Evolutionary conservation across 2,888 invertebrate genomes (phyloP).

Genomic region (Drosophila borealis): DNA sequence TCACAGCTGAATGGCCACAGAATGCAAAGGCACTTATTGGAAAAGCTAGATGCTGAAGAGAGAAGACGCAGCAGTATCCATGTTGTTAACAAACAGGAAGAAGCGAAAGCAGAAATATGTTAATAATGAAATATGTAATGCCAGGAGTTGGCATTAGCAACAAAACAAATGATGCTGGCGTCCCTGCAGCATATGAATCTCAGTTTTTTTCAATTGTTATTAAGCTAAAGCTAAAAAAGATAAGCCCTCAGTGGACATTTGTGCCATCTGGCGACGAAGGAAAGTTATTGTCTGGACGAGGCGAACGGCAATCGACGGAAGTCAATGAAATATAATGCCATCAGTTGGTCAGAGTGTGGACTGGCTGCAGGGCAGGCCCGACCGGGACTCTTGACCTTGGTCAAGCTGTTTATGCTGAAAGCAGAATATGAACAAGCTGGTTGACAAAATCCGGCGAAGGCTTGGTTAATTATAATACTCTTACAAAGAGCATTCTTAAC

Average conservation of each 20-base stretch:
- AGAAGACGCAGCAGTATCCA: slow-evolving; percentile 31
- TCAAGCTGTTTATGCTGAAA: slow-evolving; percentile 71
- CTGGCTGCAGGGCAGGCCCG: slow-evolving; percentile 26
- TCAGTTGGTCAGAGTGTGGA: slow-evolving; percentile 23
- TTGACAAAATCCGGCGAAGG: slow-evolving; percentile 54
- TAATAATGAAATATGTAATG: slow-evolving; percentile 49
- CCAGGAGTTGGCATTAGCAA: slow-evolving; percentile 58
- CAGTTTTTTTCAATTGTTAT: slow-evolving; percentile 10
- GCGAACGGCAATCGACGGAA: slow-evolving; percentile 30
- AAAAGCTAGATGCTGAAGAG: background rate
- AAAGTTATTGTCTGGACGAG: slow-evolving; percentile 39
- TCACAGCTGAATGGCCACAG: slow-evolving; percentile 23
- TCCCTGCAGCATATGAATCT: slow-evolving; percentile 1
- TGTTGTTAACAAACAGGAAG: slow-evolving; percentile 3
- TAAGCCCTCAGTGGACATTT: slow-evolving; percentile 35
- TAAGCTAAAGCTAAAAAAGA: slow-evolving; percentile 14
- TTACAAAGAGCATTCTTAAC: slow-evolving; percentile 5
- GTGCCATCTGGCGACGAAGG: slow-evolving; percentile 37
- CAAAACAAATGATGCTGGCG: slow-evolving; percentile 18
- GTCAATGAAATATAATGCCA: slow-evolving; percentile 55
- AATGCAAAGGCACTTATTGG: slow-evolving; percentile 23
- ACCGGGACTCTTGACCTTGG: slow-evolving; percentile 56
- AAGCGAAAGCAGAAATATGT: slow-evolving; percentile 32
- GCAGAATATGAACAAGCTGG: slow-evolving; percentile 64
- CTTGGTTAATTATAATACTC: slow-evolving; percentile 43